phyloP scores from a whole-genome alignment of 2,113 vertebrate genomes.

The Onychostruthus taczanowskii region DNA sequence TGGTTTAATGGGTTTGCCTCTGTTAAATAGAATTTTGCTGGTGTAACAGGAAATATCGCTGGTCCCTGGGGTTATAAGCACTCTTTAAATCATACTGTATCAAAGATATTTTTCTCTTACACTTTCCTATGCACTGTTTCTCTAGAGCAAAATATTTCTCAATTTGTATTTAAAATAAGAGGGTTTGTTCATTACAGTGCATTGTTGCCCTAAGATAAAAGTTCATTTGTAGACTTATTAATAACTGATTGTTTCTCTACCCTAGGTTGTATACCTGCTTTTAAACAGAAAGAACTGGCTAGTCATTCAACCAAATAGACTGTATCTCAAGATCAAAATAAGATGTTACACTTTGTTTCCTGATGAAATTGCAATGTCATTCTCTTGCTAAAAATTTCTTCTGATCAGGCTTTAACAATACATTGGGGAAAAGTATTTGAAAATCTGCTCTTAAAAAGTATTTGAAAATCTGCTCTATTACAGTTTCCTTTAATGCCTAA shows the following conservation, averaged over 20 bases:
- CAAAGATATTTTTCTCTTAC: not conserved
- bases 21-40: not conserved
- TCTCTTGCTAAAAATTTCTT: constrained; percentile 19
- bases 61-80: not conserved
- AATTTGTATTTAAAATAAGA: not conserved
- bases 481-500: not conserved
- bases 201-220: not conserved
- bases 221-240: not conserved
- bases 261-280: not conserved
- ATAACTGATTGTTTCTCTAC: not conserved
- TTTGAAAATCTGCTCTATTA: not conserved
- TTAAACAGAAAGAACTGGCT: not conserved
- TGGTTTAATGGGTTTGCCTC: not conserved
- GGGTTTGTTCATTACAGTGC: not conserved
- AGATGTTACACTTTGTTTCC: not conserved
- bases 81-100: not conserved
- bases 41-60: not conserved
- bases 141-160: not conserved
- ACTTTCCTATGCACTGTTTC: not conserved
- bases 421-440: not conserved
- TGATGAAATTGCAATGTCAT: not conserved
- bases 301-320: not conserved
- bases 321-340: constrained; percentile 14
- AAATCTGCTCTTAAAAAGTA: not conserved
- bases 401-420: not conserved